Percentiles rank a stretch among this genome's conserved stretches.
Conservation (phyloP, 92 coral and sea anemone species). For the Siderastrea radians region DNA sequence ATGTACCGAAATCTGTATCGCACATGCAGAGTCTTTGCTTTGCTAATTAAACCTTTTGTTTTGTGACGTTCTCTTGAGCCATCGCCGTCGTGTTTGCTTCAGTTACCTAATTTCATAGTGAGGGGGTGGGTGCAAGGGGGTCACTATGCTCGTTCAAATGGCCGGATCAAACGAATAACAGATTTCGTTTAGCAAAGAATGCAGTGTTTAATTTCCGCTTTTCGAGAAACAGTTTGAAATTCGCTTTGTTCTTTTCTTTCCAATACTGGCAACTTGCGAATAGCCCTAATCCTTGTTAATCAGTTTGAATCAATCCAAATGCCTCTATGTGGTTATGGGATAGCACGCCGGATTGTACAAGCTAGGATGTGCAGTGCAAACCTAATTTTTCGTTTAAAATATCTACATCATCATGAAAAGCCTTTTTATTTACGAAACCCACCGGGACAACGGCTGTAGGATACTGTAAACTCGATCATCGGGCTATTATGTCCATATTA, state of each 20-base stretch:
- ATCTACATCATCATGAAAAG: background rate
- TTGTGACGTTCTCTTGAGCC: no score
- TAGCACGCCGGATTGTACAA: background rate
- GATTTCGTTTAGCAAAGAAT: background rate
- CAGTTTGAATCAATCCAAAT: background rate
- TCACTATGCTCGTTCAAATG: no score
- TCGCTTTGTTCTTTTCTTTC: background rate
- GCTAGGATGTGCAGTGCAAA: no score
- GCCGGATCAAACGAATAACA: background rate
- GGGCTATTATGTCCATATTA: background rate
- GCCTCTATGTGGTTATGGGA: slow-evolving; percentile 1
- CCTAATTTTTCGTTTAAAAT: no score
- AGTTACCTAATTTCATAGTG: no score
- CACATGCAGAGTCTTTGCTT: no score
- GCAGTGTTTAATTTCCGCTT: background rate
- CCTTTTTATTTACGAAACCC: background rate
- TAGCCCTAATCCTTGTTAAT: background rate
- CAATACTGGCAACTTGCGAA: background rate
- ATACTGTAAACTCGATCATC: background rate
- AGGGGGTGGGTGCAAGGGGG: no score
- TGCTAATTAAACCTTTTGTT: no score
- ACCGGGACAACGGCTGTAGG: background rate
- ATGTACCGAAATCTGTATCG: no score
- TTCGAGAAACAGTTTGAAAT: background rate
- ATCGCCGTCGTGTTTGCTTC: no score